These are phyloP conservation scores for Pteruthius melanotis DNA, from an alignment of 2,113 vertebrate species.

Conservation along the genomic window DNA sequence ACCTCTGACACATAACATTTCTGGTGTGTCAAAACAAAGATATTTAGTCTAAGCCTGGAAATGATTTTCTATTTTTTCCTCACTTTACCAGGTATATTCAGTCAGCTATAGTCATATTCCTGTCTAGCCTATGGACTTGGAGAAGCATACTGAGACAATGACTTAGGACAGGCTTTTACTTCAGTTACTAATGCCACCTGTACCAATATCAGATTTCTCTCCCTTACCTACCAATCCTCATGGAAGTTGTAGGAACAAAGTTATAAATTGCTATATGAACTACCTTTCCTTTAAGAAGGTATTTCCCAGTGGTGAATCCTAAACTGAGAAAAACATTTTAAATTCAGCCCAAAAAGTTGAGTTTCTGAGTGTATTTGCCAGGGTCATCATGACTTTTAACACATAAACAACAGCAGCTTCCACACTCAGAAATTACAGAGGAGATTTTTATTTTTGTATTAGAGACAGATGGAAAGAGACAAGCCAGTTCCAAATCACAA, in stretches of 20 bases:
- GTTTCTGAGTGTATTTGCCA: not conserved
- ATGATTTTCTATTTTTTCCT: not conserved
- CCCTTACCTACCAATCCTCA: not conserved
- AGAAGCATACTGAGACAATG: not conserved
- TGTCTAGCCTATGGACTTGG: not conserved
- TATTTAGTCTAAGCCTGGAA: not conserved
- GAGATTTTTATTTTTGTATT: not conserved
- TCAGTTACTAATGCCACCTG: accelerated
- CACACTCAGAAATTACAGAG: not conserved
- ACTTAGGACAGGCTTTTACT: not conserved
- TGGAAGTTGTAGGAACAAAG: not conserved
- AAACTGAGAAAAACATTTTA: not conserved
- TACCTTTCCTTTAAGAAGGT: not conserved
- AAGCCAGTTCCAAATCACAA: not conserved
- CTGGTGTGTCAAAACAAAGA: not conserved
- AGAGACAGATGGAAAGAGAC: not conserved
- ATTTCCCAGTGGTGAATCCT: not conserved
- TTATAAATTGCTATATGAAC: not conserved
- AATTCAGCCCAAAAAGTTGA: not conserved
- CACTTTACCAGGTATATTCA: not conserved
- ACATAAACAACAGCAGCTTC: accelerated
- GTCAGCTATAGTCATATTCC: not conserved
- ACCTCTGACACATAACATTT: not conserved
- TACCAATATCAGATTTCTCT: not conserved
- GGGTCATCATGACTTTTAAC: not conserved